Evolutionary conservation across 1,140 invertebrate genomes (phyloP).

Genomic region (Forficula auricularia): DNA sequence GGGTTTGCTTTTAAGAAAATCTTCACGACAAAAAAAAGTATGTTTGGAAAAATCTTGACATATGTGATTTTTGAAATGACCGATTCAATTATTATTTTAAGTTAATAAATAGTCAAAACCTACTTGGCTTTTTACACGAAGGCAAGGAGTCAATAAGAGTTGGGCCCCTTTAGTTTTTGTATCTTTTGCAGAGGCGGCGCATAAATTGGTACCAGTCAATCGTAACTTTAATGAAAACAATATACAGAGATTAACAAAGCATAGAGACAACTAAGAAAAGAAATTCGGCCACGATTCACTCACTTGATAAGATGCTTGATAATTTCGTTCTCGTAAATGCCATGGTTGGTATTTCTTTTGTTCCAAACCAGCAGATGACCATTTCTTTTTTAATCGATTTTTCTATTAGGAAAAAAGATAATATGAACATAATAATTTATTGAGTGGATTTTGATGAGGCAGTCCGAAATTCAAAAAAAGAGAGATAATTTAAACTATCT

Average conservation of each 20-base stretch:
- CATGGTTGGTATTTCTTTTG: constrained; percentile 55
- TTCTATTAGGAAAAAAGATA: constrained; percentile 14
- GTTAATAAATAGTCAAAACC: constrained; percentile 6
- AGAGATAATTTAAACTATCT: too few relatives aligned
- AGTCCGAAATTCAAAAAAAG: too few relatives aligned
- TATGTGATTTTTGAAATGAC: too few relatives aligned
- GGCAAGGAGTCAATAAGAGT: constrained; percentile 49
- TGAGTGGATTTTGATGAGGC: too few relatives aligned
- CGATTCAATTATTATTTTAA: too few relatives aligned
- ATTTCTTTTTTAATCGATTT: constrained; percentile 37
- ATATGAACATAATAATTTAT: too few relatives aligned
- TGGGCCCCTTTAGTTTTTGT: constrained; percentile 56
- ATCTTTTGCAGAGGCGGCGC: constrained; percentile 61
- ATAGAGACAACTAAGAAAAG: too few relatives aligned
- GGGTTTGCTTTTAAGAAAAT: too few relatives aligned
- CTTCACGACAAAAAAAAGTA: too few relatives aligned
- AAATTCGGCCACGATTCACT: too few relatives aligned
- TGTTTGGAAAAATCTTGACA: too few relatives aligned
- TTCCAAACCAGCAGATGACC: constrained; percentile 33
- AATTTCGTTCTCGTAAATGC: constrained; percentile 60
- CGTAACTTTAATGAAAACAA: constrained; percentile 35
- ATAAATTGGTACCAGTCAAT: constrained; percentile 48
- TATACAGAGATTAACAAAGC: constrained; percentile 7
- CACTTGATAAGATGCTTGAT: constrained; percentile 42
- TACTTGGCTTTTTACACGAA: constrained; percentile 50